Evolutionary conservation across 64 coral and sea anemone species (phyloP).

Genomic region (Astreopora myriophthalma): DNA sequence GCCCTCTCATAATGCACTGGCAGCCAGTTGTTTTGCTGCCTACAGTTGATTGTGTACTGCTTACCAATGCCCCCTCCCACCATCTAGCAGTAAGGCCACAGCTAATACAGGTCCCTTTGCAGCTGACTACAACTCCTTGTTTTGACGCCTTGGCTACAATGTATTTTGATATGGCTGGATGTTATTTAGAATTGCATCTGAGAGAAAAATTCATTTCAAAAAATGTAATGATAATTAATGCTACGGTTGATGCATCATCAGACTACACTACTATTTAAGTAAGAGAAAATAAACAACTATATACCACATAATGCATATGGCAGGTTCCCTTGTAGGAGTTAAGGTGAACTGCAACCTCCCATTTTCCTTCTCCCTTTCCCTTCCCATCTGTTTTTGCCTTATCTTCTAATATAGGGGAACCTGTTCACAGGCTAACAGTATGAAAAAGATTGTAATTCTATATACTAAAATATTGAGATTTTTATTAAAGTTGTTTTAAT

Average conservation of each 20-base stretch:
- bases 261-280: conserved; percentile 38
- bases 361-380: no score
- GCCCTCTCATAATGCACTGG: conserved; percentile 34
- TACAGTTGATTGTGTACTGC: conserved; percentile 46
- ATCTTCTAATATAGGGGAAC: not conserved
- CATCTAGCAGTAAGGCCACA: conserved; percentile 44
- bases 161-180: conserved; percentile 43
- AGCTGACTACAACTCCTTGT: conserved; percentile 27
- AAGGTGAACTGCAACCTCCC: conserved; percentile 8
- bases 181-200: conserved; percentile 40
- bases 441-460: conserved; percentile 35
- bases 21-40: not conserved
- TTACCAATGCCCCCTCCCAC: no score
- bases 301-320: conserved; percentile 43
- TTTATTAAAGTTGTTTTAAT: no score
- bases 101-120: conserved; percentile 38
- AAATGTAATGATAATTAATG: conserved; percentile 31
- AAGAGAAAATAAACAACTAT: conserved; percentile 49
- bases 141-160: conserved; percentile 37
- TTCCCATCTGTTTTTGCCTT: no score
- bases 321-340: conserved; percentile 1
- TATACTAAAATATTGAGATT: no score
- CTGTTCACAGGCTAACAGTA: conserved; percentile 40
- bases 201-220: no score
- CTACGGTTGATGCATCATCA: conserved; percentile 21